Evolutionary conservation across 2,797 vertebrate species (phyloP), one percentile per base, ranked within the genome.

Genomic region (Phalloptychus januarius): DNA sequence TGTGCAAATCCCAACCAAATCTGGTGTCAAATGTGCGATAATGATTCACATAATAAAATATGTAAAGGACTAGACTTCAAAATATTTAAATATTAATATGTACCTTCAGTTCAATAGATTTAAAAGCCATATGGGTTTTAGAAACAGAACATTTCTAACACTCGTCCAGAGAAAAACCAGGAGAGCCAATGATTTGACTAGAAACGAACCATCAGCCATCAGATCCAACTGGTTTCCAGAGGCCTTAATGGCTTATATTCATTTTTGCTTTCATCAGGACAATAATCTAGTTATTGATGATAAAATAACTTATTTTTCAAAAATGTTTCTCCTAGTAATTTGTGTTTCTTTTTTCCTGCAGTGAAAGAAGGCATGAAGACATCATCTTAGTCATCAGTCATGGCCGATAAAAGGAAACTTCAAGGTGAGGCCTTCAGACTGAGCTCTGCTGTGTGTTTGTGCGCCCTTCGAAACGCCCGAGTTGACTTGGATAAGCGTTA

Each of bases 351-450:
- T 78, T 77, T 81, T 83, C 54, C 73, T 74, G 79, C 89, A 95
- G 94, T 92, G 88, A 96, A 94, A 95, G 94, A 97, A 95, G 97
- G 97, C 96, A 98, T 98, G 97, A 97, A 96, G 97, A 96, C 95
- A 96, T 92, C 85, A 95, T 95, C 94, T 87, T 97, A 97, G 96
- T 96, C 91, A 89, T 95, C 93, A 96, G 96, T 94, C 95, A 98
- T 98, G 97, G 97, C 97, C 92, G 97, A 98, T 95, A 98, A 98
- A 96, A 96, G 97, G 95, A 98, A 98, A 96, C 96, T 98, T 91
- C 97, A 98, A 97, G 97, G 97, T 98, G 85, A 96, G 89, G 25
- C n/a, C 67, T 0, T 77, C 12, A 45, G 31, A 2, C 0, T 13
- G 33, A 58, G 74, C 52, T 56, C 23, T 56, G 13, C 1, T 56